These are phyloP conservation scores for Sander lucioperca DNA, from an alignment of 2,113 vertebrate species.

Conservation along the genomic window DNA sequence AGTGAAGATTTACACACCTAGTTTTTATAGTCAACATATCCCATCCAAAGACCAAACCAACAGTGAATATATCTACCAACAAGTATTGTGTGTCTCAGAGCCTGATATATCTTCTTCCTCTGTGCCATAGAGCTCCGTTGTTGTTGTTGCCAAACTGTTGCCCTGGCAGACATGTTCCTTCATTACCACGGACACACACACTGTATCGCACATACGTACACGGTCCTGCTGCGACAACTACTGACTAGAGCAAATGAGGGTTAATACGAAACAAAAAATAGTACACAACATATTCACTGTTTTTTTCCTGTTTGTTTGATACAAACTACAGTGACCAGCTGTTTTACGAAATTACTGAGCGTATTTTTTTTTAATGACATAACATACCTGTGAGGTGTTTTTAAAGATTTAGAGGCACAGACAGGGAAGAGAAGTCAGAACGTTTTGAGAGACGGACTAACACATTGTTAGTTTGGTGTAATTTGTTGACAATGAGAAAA, in stretches of 20 bases:
- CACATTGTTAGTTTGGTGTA: neutral
- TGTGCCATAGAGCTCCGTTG: neutral
- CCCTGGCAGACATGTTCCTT: conserved; percentile 1
- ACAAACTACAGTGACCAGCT: neutral
- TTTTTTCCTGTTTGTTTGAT: neutral
- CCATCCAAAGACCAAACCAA: neutral
- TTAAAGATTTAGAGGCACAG: neutral
- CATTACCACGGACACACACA: neutral
- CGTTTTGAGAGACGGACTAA: neutral
- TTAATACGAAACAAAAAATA: neutral
- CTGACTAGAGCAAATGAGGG: neutral
- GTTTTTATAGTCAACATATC: neutral
- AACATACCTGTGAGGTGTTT: neutral
- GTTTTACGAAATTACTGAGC: too few relatives aligned
- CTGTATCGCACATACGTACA: too few relatives aligned
- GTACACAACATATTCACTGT: neutral
- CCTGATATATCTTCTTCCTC: neutral
- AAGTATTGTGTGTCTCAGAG: neutral
- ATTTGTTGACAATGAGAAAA: neutral
- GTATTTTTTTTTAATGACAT: too few relatives aligned
- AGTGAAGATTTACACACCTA: too few relatives aligned
- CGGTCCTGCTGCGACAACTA: neutral
- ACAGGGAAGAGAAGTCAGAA: too few relatives aligned
- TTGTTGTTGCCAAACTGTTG: neutral
- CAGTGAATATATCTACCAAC: neutral